Evolutionary conservation across 1,140 invertebrate genomes (phyloP), one percentile per base, ranked within the genome.

Genomic region (Drosophila paulistorum): DNA sequence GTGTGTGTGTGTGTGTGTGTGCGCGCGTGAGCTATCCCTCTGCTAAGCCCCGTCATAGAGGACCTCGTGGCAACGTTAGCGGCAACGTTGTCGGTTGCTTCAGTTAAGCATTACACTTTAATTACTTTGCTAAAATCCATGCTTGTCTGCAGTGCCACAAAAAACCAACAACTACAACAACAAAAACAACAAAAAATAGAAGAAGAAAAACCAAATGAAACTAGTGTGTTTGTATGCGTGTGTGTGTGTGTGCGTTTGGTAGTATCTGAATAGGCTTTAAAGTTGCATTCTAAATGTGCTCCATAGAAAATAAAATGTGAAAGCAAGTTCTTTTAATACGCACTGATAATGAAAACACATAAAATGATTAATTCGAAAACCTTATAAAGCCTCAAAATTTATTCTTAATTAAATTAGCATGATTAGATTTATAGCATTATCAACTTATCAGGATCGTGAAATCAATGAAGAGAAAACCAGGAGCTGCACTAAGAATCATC

Each of bases 61-160:
- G 45, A 51, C 45, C 45, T 51, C 45, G 7, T 51, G 17, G 45
- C 45, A 51, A 48, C 17, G 45, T 48, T 48, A 48, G 45, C 7
- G 45, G 45, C 55, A 58, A 67, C 60, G 79, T 65, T 83, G 81
- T 59, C 64, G 78, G 78, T 74, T 63, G 78, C 81, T 85, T 85
- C 74, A 85, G 74, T 85, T 85, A 85, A 81, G 82, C 81, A 85
- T 85, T 85, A 86, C 78, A 77, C 81, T 86, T 86, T 85, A 85
- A 86, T 85, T 85, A 78, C 81, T 85, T 73, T 81, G 81, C 81
- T 85, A 81, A 85, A 85, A 85, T 85, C 74, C 81, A 85, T 74
- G 81, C 82, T 85, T 77, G 70, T 73, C 77, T 84, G 81, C 81
- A 65, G 80, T 77, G 37, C 67, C 65, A 65, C 66, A 74, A 73